Evolutionary conservation across 2,888 invertebrate species (phyloP), one percentile per base, ranked within the genome.

Genomic region (Meliscaeva auricollis): DNA sequence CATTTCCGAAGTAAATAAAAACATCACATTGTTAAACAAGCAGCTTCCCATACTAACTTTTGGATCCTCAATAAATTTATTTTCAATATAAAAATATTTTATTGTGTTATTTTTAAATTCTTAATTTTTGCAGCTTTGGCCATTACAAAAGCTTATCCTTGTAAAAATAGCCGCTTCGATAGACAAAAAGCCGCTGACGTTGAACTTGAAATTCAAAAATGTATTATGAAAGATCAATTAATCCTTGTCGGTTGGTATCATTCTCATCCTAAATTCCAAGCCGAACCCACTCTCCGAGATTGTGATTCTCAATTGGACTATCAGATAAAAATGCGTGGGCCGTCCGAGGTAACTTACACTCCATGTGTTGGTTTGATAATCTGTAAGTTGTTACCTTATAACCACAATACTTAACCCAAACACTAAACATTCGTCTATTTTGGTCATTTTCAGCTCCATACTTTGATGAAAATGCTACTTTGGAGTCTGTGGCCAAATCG

Each of bases 201-300:
- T 0, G 97, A 97, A 91, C 92, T 95, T 6, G 96, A 96, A 92
- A 97, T 98, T 89, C 96, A 96, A 80, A 95, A 96, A 91, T 94
- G 95, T 75, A 96, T 98, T 92, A 96, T 97, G 89, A 95, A 95
- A 89, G 94, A 96, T 89, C 96, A 97, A 72, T 93, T 98, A 46
- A 95, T 95, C 4, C 92, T 98, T 8, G 96, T 98, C 3, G 98
- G 98, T 7, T 98, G 98, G 98, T 98, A 98, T 92, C 98, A 98
- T 92, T 98, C 98, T 9, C 98, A 98, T 93, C 97, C 98, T 0
- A 95, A 95, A 70, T 96, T 96, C 87, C 96, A 97, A 73, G 96
- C 98, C 1, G 96, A 97, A 89, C 98, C 97, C 84, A 98, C 96
- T 89, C 94, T 95, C 78, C 93, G 97, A 70, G 98, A 99, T 91